phyloP scores from a whole-genome alignment of 2,113 vertebrate genomes.

The Balaenoptera acutorostrata region DNA sequence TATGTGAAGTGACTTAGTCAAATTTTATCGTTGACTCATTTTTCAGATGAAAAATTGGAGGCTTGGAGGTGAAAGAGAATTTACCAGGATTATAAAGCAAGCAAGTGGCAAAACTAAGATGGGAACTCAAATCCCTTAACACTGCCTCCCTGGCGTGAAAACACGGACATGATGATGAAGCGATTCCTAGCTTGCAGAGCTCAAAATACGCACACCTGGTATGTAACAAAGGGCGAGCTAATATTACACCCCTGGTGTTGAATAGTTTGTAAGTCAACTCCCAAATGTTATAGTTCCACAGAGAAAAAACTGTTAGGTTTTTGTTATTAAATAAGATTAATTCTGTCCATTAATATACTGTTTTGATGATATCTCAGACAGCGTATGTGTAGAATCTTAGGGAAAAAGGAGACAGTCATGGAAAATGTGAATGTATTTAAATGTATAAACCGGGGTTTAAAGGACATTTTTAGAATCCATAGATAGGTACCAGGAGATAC shows the following conservation, averaged over 20 bases:
- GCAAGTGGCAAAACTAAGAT: background rate
- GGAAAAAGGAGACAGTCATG: background rate
- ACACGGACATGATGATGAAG: background rate
- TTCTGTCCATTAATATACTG: background rate
- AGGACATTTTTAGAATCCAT: background rate
- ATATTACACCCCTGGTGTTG: background rate
- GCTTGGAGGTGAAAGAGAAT: background rate
- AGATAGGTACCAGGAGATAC: background rate
- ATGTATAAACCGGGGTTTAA: background rate
- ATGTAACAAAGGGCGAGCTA: background rate
- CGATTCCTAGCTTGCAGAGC: background rate
- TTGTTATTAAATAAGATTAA: background rate
- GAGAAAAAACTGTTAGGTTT: background rate
- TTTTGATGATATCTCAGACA: background rate
- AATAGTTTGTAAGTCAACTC: background rate
- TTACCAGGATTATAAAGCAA: background rate
- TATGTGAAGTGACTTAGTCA: background rate
- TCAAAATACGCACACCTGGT: background rate
- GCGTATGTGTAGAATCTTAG: background rate
- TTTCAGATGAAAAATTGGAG: slow-evolving; percentile 36
- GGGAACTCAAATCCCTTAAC: background rate
- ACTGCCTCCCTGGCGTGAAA: background rate
- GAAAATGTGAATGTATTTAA: slow-evolving; percentile 12
- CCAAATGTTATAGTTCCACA: background rate
- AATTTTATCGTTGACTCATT: background rate